Percentiles rank a stretch among this genome's conserved stretches.
Evolutionary conservation across 2,797 vertebrate species (phyloP).

Genomic region (Parauchenoglanis punctatus): DNA sequence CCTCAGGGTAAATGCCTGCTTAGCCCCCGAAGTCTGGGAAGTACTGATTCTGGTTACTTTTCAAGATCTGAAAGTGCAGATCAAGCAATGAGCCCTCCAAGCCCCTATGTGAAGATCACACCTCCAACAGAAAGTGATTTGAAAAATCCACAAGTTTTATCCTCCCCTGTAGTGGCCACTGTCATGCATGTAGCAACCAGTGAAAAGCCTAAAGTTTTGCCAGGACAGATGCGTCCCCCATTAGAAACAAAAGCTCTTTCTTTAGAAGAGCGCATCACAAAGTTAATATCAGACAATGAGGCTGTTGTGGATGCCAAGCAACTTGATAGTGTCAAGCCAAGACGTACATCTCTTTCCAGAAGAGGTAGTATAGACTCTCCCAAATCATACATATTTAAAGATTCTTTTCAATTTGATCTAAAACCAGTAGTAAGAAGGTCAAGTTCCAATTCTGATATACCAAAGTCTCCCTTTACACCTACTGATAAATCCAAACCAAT

Average conservation of each 20-base stretch:
- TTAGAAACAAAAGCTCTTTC: slow-evolving; percentile 91
- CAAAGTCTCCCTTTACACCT: slow-evolving; percentile 97
- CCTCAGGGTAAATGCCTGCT: slow-evolving; percentile 90
- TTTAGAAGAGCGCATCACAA: slow-evolving; percentile 95
- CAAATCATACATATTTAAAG: slow-evolving; percentile 99
- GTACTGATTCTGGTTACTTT: slow-evolving; percentile 97
- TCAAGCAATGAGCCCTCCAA: slow-evolving; percentile 92
- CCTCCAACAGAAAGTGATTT: slow-evolving; percentile 82
- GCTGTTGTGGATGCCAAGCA: slow-evolving; percentile 97
- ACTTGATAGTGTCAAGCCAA: slow-evolving; percentile 97
- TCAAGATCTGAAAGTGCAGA: slow-evolving; percentile 97
- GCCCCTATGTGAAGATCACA: slow-evolving; percentile 87
- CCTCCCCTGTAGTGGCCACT: slow-evolving; percentile 72
- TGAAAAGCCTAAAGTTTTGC: slow-evolving; percentile 75
- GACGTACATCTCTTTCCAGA: slow-evolving; percentile 94
- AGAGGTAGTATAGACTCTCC: slow-evolving; percentile 98
- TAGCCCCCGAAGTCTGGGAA: slow-evolving; percentile 94
- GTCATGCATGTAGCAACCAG: slow-evolving; percentile 77
- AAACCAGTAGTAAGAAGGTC: slow-evolving; percentile 94
- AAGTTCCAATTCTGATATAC: slow-evolving; percentile 97
- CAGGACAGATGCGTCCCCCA: slow-evolving; percentile 89
- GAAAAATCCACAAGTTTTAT: slow-evolving; percentile 74
- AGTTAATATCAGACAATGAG: slow-evolving; percentile 97
- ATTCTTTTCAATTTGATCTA: slow-evolving; percentile 99
- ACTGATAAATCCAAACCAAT: slow-evolving; percentile 97